phyloP scores from a whole-genome alignment of 2,113 vertebrate species.

The Eulemur rufifrons region DNA sequence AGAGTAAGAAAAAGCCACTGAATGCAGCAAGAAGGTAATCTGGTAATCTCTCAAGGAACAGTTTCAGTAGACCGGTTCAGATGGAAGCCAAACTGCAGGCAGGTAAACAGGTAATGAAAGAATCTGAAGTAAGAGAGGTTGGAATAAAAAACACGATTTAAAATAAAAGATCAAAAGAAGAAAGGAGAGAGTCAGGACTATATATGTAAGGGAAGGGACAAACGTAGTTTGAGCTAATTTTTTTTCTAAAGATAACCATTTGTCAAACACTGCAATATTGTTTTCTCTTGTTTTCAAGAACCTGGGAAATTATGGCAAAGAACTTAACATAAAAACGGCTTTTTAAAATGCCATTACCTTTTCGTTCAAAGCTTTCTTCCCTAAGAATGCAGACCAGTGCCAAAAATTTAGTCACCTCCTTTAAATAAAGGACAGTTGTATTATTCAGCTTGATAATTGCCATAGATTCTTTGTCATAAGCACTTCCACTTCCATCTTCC shows the following conservation, averaged over 20 bases:
- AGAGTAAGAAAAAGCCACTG: not conserved
- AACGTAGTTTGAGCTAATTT: not conserved
- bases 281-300: conserved; percentile 41
- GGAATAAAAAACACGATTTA: not conserved
- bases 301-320: conserved; percentile 35
- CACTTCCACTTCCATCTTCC: conserved; percentile 97
- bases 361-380: conserved; percentile 99
- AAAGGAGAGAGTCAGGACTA: not conserved
- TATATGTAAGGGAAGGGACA: not conserved
- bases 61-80: not conserved
- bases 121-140: not conserved
- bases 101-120: not conserved
- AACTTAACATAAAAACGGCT: not conserved
- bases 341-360: conserved; percentile 88
- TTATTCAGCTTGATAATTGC: conserved; percentile 99
- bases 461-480: conserved; percentile 99
- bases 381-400: conserved; percentile 98
- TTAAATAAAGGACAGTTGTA: conserved; percentile 99
- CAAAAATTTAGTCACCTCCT: conserved; percentile 99
- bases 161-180: not conserved
- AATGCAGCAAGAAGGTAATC: not conserved
- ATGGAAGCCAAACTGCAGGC: not conserved
- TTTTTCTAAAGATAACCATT: not conserved
- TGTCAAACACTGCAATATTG: not conserved
- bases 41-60: not conserved